These are phyloP conservation scores for Falco concolor DNA, from an alignment of 2,797 vertebrate species.

Conservation along the genomic window DNA sequence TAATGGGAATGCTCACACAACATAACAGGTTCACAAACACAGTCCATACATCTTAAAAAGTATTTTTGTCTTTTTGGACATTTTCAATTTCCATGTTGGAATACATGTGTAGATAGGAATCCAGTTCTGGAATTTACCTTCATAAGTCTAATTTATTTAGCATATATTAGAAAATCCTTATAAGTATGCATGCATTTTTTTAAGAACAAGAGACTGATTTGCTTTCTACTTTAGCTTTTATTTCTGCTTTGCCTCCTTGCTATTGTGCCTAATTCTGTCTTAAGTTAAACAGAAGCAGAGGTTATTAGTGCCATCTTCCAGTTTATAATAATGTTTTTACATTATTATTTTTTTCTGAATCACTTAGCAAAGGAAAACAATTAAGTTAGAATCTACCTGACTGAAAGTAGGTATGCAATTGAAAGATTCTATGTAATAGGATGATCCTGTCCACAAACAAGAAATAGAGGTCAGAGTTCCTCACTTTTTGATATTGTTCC, in stretches of 20 bases:
- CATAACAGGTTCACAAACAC: not conserved
- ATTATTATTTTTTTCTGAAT: not conserved
- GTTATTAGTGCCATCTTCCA: not conserved
- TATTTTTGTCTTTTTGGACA: not conserved
- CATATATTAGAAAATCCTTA: not conserved
- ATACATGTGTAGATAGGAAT: not conserved
- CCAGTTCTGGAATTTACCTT: not conserved
- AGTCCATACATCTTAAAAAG: not conserved
- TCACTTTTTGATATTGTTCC: not conserved
- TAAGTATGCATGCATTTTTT: not conserved
- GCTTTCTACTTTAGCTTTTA: not conserved
- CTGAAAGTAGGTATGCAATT: not conserved
- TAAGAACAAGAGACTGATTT: not conserved
- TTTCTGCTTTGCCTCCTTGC: not conserved
- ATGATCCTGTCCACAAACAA: not conserved
- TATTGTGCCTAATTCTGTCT: not conserved
- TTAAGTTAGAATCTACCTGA: not conserved
- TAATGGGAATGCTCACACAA: not conserved
- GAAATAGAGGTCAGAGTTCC: not conserved
- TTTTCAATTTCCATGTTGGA: not conserved
- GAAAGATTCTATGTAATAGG: not conserved
- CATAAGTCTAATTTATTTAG: not conserved
- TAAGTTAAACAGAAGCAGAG: not conserved
- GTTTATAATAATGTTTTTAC: not conserved
- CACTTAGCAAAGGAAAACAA: not conserved